Evolutionary conservation across 2,113 vertebrate species (phyloP), one percentile per base, ranked within the genome.

Genomic region (Acanthochromis polyacanthus): DNA sequence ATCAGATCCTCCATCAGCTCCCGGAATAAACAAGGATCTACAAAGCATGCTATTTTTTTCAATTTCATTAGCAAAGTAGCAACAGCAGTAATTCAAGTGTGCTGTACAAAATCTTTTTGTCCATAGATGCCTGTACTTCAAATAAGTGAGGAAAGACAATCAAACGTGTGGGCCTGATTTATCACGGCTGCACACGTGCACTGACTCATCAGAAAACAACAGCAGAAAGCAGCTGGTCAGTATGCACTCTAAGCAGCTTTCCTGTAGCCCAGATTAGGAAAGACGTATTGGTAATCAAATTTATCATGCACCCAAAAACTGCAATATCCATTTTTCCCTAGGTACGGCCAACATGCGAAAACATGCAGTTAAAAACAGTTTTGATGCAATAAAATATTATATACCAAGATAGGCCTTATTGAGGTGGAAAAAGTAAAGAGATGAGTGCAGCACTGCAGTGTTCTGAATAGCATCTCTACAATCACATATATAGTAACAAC

Each of bases 191-290:
- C 51, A 80, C 80, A 79, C 50, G 78, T 77, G 55, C 61, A 73
- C 83, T 28, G 70, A 82, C 78, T 88, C 83, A 75, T 76, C 83
- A 78, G 11, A 63, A 86, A 69, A 82, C 50, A 75, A 77, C 4
- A 66, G 56, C 77, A 72, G 62, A 40, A 78, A 58, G 81, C 86
- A 90, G 78, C 78, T 88, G 88, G 81, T 78, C 69, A 82, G 52
- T 50, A 1, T 86, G 80, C 85, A 45, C 10, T 22, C 45, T 84
- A 75, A 82, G 86, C 88, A 80, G 71, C 57, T 84, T 85, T 72
- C 69, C 68, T 38, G 23, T 30, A 52, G 65, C 52, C 30, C 55
- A 23, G 25, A 75, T 75, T 74, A 82, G 48, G 16, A 61, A 80
- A 48, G 58, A 90, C 48, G 19, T 86, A 85, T 80, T 74, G 78